A percentile compares a stretch with the other conserved stretches of the same genome.
Evolutionary conservation across 1,140 invertebrate genomes (phyloP).

Genomic region (Doryteuthis pealeii): DNA sequence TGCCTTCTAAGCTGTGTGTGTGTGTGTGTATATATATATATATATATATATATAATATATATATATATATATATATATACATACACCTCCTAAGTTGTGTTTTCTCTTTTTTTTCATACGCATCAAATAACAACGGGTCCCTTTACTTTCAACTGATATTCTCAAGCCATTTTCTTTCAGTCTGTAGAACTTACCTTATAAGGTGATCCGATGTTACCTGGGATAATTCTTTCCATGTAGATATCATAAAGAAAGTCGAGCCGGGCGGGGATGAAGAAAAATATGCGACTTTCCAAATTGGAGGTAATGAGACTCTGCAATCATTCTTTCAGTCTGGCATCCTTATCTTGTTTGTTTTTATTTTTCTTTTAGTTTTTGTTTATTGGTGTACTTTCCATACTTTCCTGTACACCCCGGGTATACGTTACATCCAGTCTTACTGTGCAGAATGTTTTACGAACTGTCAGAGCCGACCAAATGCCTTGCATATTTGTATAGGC

Average conservation of each 20-base stretch:
- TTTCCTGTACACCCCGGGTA: too few species aligned
- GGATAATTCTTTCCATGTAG: not conserved
- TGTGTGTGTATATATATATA: not conserved
- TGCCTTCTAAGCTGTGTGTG: not conserved
- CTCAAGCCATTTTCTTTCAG: too few species aligned
- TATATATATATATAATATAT: conserved; percentile 4
- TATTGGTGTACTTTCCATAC: too few species aligned
- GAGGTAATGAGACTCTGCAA: too few species aligned
- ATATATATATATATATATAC: not conserved
- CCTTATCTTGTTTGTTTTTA: too few species aligned
- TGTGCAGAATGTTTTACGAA: too few species aligned
- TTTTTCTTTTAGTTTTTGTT: too few species aligned
- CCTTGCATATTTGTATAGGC: too few species aligned
- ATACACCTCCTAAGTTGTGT: not conserved
- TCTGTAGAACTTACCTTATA: not conserved
- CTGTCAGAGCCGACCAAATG: too few species aligned
- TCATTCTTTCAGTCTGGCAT: too few species aligned
- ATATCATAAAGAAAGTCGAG: not conserved
- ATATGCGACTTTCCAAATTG: not conserved
- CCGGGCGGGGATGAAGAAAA: not conserved
- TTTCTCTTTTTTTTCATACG: not conserved
- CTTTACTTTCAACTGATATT: not conserved
- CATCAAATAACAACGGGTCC: not conserved
- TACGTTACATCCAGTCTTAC: too few species aligned
- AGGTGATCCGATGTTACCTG: not conserved